Base-by-base conservation (phyloP, 2,888 invertebrate genomes). In the Drosophila pseudotakahashii region DNA sequence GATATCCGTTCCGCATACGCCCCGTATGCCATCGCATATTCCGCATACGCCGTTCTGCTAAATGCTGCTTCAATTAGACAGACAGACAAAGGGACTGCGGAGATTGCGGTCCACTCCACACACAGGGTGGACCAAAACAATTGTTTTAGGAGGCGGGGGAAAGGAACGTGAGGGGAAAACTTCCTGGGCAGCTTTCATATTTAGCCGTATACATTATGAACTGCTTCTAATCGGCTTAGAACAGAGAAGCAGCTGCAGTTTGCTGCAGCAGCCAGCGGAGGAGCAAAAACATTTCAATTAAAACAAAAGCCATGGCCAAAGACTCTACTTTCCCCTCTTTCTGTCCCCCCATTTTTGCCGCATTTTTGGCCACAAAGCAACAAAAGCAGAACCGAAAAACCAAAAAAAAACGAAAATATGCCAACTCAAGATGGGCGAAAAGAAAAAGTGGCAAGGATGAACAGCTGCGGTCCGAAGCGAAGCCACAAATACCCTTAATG, bases 251-350 rank as follows among this genome's bases (percentile, higher is more conserved):
- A 41, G 62, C 34, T 36, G 60, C 60, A 34, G n/a, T 55, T 14
- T 54, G 36, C 62, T 34, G 45, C 50, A 51, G 41, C 68, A 41
- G 41, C 57, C 23, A 50, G 41, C 42, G 48, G 47, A 69, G 66
- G 47, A 68, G 71, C 79, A 72, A 78, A 82, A 85, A 72, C 85
- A 81, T 85, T 81, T 80, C 81, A 85, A 85, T 81, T 81, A 81
- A 77, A 85, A 73, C 80, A 77, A 82, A 69, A 78, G 66, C 74
- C 78, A 68, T 76, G 74, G 76, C 77, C 44, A 58, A 52, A 55
- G 51, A 59, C 61, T 47, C 54, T 36, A 50, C 62, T 36, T 32
- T 39, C 37, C 26, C n/a, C n/a, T n/a, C n/a, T n/a, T n/a, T n/a
- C n/a, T n/a, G n/a, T n/a, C n/a, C n/a, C n/a, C 34, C 37, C 14